phyloP scores from a whole-genome alignment of 2,797 vertebrate species.

The Pseudotriccus pelzelni region DNA sequence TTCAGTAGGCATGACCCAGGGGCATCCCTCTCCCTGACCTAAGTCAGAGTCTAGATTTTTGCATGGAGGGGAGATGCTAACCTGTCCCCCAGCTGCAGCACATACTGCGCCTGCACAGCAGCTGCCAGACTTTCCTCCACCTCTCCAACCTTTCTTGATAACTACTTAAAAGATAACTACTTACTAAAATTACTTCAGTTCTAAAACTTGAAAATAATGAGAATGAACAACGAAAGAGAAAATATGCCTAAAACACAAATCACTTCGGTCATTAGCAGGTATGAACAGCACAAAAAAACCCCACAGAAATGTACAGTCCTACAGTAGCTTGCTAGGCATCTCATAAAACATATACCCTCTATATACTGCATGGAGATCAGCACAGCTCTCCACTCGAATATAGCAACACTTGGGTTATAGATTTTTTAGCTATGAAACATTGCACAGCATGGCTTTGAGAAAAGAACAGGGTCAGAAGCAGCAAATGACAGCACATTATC shows the following conservation, averaged over 20 bases:
- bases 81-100: fast-evolving
- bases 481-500: background rate
- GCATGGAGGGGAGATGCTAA: fast-evolving
- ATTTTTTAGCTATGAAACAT: background rate
- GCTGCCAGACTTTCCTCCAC: background rate
- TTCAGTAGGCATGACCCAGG: background rate
- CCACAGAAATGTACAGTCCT: background rate
- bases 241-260: background rate
- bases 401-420: background rate
- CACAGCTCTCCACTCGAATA: background rate
- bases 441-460: background rate
- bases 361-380: background rate
- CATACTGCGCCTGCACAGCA: fast-evolving
- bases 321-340: background rate
- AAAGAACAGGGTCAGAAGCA: background rate
- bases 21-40: background rate
- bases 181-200: background rate
- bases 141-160: background rate
- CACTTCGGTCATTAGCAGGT: background rate
- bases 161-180: background rate
- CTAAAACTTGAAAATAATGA: background rate
- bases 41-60: background rate
- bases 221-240: background rate
- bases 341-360: background rate
- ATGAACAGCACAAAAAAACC: background rate